Conservation (phyloP, 2,113 vertebrate genomes). For the Chionodraco myersi region DNA sequence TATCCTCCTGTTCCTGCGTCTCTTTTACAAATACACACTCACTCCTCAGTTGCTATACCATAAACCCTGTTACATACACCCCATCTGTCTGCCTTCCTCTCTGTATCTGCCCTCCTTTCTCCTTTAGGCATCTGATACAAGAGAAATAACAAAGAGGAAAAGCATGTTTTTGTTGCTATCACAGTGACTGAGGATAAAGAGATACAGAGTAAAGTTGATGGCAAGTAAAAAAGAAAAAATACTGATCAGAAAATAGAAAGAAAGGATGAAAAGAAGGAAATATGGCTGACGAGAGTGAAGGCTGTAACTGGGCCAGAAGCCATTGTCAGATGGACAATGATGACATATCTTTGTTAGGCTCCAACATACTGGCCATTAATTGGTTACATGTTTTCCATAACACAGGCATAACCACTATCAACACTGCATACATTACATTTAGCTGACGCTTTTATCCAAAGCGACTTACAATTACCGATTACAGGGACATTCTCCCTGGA, state of each 20-base stretch:
- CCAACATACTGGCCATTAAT: conserved; percentile 67
- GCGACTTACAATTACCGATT: too few relatives aligned
- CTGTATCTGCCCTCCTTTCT: not conserved
- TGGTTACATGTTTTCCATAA: conserved; percentile 69
- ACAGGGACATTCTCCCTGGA: too few relatives aligned
- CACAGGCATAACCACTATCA: conserved; percentile 21
- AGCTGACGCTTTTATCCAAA: too few relatives aligned
- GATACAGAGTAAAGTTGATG: conserved; percentile 13
- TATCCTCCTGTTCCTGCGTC: conserved; percentile 51
- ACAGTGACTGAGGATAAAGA: conserved; percentile 13
- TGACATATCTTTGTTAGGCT: conserved; percentile 74
- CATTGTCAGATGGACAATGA: conserved; percentile 69
- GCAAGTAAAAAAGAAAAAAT: not conserved
- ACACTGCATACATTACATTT: not conserved
- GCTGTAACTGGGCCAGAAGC: conserved; percentile 37
- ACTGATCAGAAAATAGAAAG: not conserved
- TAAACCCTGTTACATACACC: conserved; percentile 22
- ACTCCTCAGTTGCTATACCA: conserved; percentile 20
- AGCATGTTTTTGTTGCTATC: not conserved
- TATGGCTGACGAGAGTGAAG: conserved; percentile 20
- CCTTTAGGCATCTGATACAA: not conserved
- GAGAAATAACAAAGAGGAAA: conserved; percentile 7
- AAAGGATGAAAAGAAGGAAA: conserved; percentile 22
- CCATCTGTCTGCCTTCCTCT: conserved; percentile 19
- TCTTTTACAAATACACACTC: conserved; percentile 26